phyloP scores from a whole-genome alignment of 2,797 vertebrate species.

The Peromyscus melanophrys region DNA sequence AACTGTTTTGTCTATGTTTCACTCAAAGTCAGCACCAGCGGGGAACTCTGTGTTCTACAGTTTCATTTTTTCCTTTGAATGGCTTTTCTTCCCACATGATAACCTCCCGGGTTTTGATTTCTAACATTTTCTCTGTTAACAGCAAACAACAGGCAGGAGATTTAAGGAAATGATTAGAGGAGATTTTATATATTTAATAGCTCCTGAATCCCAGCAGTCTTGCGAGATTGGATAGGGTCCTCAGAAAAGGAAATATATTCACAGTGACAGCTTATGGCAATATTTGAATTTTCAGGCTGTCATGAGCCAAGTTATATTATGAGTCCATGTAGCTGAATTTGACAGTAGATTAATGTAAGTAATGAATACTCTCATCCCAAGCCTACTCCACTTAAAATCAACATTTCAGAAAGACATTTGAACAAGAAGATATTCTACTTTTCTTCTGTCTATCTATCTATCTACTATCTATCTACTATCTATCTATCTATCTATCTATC shows the following conservation, averaged over 20 bases:
- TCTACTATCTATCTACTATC: background rate
- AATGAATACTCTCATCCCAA: background rate
- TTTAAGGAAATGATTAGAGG: slow-evolving; percentile 82
- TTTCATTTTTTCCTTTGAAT: slow-evolving; percentile 73
- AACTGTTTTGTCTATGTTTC: slow-evolving; percentile 70
- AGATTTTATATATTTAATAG: slow-evolving; percentile 72
- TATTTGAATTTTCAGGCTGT: slow-evolving; percentile 75
- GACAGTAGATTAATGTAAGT: background rate
- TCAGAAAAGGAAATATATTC: slow-evolving; percentile 74
- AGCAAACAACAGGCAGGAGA: slow-evolving; percentile 78
- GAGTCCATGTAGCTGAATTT: slow-evolving; percentile 58
- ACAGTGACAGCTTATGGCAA: slow-evolving; percentile 60
- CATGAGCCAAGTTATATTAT: background rate
- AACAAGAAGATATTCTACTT: slow-evolving; percentile 1
- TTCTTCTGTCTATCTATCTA: background rate
- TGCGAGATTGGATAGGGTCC: slow-evolving; percentile 72
- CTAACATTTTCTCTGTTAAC: slow-evolving; percentile 86
- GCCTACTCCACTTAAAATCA: slow-evolving; percentile 22
- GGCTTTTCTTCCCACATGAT: slow-evolving; percentile 81
- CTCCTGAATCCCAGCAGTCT: slow-evolving; percentile 83
- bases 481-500: background rate
- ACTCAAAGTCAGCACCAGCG: slow-evolving; percentile 51
- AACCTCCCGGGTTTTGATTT: slow-evolving; percentile 80
- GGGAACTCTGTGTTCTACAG: slow-evolving; percentile 72
- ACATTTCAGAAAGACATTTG: slow-evolving; percentile 63